These are phyloP conservation scores for Philypnodon macrostomus DNA, from an alignment of 2,797 vertebrate species.

Conservation along the genomic window DNA sequence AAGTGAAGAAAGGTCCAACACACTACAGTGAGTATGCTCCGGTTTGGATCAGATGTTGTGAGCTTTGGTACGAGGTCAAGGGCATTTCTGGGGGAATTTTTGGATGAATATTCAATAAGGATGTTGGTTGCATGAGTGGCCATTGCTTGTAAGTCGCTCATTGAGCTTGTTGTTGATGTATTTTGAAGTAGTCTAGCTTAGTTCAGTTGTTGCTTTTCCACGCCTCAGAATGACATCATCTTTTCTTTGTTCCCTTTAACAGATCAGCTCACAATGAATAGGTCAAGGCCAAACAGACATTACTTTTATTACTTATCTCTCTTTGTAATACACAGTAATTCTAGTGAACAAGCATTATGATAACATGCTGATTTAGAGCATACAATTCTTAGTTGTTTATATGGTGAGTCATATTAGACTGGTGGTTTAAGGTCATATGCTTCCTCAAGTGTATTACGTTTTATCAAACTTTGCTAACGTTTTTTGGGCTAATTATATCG, in stretches of 20 bases:
- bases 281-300: slow-evolving; percentile 12
- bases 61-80: slow-evolving; percentile 31
- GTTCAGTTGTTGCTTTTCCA: slow-evolving; percentile 32
- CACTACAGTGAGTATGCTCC: slow-evolving; percentile 6
- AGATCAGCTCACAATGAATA: slow-evolving; percentile 24
- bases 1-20: slow-evolving; percentile 31
- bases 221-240: slow-evolving; percentile 26
- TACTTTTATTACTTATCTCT: slow-evolving; percentile 22
- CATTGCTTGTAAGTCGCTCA: slow-evolving; percentile 36
- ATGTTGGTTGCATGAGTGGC: neutral
- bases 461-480: too few relatives aligned
- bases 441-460: too few relatives aligned
- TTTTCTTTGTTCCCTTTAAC: slow-evolving; percentile 19
- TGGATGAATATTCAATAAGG: neutral
- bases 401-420: too few relatives aligned
- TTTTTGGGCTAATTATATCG: too few relatives aligned
- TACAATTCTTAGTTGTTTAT: too few relatives aligned
- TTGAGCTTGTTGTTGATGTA: slow-evolving; percentile 37
- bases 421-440: too few relatives aligned
- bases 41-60: slow-evolving; percentile 32
- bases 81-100: slow-evolving; percentile 10
- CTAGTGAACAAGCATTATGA: too few relatives aligned
- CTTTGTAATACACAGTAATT: slow-evolving; percentile 27
- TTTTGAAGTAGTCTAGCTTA: slow-evolving; percentile 42
- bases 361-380: too few relatives aligned